Evolutionary conservation across 2,888 invertebrate species (phyloP).

Genomic region (Achlya flavicornis): DNA sequence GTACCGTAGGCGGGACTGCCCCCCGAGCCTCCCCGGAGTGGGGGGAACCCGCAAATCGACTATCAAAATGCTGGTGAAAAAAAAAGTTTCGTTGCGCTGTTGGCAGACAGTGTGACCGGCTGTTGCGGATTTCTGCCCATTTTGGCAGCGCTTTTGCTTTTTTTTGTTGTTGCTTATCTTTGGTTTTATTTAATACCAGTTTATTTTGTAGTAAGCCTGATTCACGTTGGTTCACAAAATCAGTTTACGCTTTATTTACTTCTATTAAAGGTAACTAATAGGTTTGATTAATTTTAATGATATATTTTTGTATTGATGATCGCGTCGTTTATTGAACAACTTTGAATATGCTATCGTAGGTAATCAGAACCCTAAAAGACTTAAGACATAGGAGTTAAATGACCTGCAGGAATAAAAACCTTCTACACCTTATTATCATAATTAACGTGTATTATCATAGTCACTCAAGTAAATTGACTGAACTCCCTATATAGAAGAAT

Average conservation of each 20-base stretch:
- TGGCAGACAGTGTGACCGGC: constrained; percentile 70
- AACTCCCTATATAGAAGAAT: too few species aligned
- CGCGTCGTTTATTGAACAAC: too few species aligned
- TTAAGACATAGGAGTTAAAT: too few species aligned
- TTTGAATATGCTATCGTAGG: too few species aligned
- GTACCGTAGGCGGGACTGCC: constrained; percentile 64
- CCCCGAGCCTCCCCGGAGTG: constrained; percentile 22
- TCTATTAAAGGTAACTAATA: too few species aligned
- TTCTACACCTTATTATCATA: too few species aligned
- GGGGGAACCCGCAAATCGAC: constrained; percentile 78
- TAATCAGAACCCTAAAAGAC: too few species aligned
- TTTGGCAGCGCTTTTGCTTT: constrained; percentile 54
- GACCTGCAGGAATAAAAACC: too few species aligned
- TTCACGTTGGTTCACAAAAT: background rate
- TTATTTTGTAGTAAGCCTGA: constrained; percentile 3
- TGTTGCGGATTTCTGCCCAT: constrained; percentile 59
- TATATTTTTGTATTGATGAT: too few species aligned
- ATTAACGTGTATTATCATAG: too few species aligned
- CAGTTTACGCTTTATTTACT: background rate
- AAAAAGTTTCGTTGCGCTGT: constrained; percentile 61
- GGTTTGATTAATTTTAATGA: too few species aligned
- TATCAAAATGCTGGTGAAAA: constrained; percentile 81
- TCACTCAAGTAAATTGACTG: too few species aligned
- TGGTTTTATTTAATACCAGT: constrained; percentile 6
- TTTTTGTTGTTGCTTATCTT: constrained; percentile 34